Base-by-base conservation (phyloP, 2,888 invertebrate genomes). In the Nomada fucata region DNA sequence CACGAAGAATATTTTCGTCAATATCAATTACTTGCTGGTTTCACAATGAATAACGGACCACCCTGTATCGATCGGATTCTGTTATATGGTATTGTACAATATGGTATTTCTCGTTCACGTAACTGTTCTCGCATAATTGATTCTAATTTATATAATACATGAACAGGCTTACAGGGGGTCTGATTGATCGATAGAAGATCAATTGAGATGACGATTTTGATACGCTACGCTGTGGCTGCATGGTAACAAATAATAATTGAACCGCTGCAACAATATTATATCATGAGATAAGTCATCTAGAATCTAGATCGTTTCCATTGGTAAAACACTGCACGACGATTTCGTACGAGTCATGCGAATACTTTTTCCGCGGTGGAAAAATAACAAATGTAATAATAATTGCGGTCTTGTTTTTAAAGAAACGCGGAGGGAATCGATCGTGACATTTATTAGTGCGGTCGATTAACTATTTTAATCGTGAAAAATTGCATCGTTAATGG, bases 111-210 rank as follows among this genome's bases (percentile, higher is more conserved):
- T 36, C 63, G 36, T 76, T 63, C 47, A 50, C 57, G 55, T 71
- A 63, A 76, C 47, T 55, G 47, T 76, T 15, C 26, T 15, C 23
- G 23, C n/a, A 52, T 71, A 79, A 76, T 79, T 61, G 79, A 69
- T 44, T 79, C 47, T 55, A n/a, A 57, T 67, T 77, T 55, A 61
- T 47, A 13, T 77, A 29, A 13, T 50, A 52, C 23, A 60, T 74
- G 47, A 67, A 85, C 73, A 72, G 57, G 70, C 79, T 81, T 47
- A 73, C 70, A 85, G 85, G 85, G 76, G 84, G 81, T 76, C 85
- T 18, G 55, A 55, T 9, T 26, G 47, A 29, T 60, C 69, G 36
- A 20, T 64, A 61, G 7, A 23, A 44, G 76, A 72, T 84, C 76
- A 85, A 84, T 74, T 76, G 82, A 3, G 50, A 73, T 20, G 59